Evolutionary conservation across 2,797 vertebrate genomes (phyloP).

Genomic region (Borostomias antarcticus): DNA sequence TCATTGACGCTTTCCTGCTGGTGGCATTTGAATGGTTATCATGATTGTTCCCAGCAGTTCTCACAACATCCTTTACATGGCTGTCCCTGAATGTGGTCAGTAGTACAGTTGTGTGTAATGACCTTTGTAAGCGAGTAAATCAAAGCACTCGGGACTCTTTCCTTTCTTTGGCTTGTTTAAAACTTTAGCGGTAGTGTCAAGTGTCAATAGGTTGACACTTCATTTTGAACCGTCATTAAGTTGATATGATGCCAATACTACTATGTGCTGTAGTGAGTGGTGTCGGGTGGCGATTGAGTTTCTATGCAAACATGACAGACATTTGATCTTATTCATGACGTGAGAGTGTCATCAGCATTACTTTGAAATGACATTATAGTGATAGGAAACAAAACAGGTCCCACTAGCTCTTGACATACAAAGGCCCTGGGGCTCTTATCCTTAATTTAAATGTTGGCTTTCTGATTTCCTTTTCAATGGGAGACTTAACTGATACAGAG

Average conservation of each 20-base stretch:
- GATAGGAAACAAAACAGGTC: conserved; percentile 61
- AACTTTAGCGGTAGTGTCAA: background rate
- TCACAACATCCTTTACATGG: background rate
- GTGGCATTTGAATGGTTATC: conserved; percentile 9
- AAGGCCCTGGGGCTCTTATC: conserved; percentile 61
- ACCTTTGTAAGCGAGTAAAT: no score
- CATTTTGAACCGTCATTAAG: conserved; percentile 21
- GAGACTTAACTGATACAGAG: conserved; percentile 70
- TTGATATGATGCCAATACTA: background rate
- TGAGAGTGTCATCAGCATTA: conserved; percentile 47
- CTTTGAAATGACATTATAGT: conserved; percentile 58
- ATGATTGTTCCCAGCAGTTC: background rate
- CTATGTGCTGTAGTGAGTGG: background rate
- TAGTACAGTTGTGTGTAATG: no score
- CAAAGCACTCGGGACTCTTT: no score
- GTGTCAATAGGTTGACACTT: background rate
- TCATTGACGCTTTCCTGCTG: conserved; percentile 10
- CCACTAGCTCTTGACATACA: conserved; percentile 58
- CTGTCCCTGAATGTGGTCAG: background rate
- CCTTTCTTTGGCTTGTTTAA: background rate
- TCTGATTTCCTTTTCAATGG: conserved; percentile 78
- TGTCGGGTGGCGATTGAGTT: conserved; percentile 11
- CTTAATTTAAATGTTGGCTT: conserved; percentile 73
- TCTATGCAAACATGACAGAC: conserved; percentile 5
- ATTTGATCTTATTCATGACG: conserved; percentile 39